Base-by-base conservation (phyloP, 2,113 vertebrate species). In the Lepus europaeus region DNA sequence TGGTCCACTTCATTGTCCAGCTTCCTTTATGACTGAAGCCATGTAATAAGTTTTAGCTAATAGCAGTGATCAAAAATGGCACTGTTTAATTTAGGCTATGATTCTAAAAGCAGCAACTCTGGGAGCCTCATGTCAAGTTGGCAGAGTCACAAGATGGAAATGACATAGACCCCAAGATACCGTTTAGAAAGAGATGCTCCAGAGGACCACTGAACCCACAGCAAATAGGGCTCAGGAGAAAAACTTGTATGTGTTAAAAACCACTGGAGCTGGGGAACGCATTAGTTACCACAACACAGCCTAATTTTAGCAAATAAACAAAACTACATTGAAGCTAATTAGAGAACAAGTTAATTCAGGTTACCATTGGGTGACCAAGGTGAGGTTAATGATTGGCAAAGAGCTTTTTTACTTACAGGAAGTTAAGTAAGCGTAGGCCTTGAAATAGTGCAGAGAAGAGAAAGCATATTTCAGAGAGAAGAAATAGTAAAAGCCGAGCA, bases 291-390 rank as follows among this genome's bases (percentile, higher is more conserved):
- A 83, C 31, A 36, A 63, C 9, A 69, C 31, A 72, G 45, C 11
- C 56, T 82, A 63, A 85, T 85, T 53, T 88, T 69, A 77, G 53
- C 64, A 92, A 92, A 81, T n/a, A 76, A 22, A 72, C 79, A 83
- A 94, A 87, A 56, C 36, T 11, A 49, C 3, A 77, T 5, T 27
- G 9, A 39, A 78, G 69, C 29, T 69, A 87, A 87, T 27, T 31
- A 72, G 51, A 87, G 53, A 76, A 80, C 36, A 61, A 59, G 16
- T 85, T n/a, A 81, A 45, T 88, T 80, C 74, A 73, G 23, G 74
- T 72, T n/a, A 25, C 70, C 22, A 9, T 1, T 56, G 10, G 9
- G 81, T 31, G 53, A 83, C 31, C 49, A 72, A 59, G 73, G 73
- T 89, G 76, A 92, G 59, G 31, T 69, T 53, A 82, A 78, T 53